Conservation (phyloP, 2,888 invertebrate species). For the Mystacides longicornis region DNA sequence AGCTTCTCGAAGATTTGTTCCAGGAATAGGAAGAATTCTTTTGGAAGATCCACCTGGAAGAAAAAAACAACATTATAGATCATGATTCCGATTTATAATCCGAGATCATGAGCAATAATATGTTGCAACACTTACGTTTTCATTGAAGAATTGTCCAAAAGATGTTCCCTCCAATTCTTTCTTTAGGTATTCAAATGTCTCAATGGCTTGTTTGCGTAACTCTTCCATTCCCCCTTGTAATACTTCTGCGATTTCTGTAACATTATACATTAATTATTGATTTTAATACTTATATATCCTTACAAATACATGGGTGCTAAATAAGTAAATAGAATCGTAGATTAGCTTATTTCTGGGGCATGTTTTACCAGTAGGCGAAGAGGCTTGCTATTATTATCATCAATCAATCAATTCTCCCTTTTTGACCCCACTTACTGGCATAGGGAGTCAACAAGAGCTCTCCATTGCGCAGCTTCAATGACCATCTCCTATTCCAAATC, state of each 20-base stretch:
- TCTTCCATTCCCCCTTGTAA: slow-evolving; percentile 32
- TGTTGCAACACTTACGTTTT: slow-evolving; percentile 34
- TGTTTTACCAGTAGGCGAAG: too few relatives aligned
- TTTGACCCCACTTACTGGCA: too few relatives aligned
- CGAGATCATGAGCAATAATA: not conserved
- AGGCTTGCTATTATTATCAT: too few relatives aligned
- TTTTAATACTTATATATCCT: not conserved
- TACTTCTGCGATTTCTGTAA: not conserved
- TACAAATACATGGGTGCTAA: not conserved
- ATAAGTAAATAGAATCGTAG: too few relatives aligned
- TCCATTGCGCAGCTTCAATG: too few relatives aligned
- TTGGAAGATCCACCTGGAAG: not conserved
- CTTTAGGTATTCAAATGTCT: slow-evolving; percentile 35
- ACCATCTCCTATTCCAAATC: too few relatives aligned
- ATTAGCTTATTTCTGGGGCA: too few relatives aligned
- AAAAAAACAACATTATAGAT: not conserved
- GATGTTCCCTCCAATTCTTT: slow-evolving; percentile 42
- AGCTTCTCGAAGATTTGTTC: not conserved
- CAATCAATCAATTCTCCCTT: too few relatives aligned
- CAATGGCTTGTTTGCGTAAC: slow-evolving; percentile 34
- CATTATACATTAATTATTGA: not conserved
- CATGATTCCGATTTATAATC: not conserved
- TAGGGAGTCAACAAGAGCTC: too few relatives aligned
- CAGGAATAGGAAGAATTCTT: not conserved
- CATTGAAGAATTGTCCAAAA: slow-evolving; percentile 35